Percentiles rank a stretch among this genome's conserved stretches.
Conservation (phyloP, 53 echinoderm and acorn worm genomes). For the Echinarachnius parma region DNA sequence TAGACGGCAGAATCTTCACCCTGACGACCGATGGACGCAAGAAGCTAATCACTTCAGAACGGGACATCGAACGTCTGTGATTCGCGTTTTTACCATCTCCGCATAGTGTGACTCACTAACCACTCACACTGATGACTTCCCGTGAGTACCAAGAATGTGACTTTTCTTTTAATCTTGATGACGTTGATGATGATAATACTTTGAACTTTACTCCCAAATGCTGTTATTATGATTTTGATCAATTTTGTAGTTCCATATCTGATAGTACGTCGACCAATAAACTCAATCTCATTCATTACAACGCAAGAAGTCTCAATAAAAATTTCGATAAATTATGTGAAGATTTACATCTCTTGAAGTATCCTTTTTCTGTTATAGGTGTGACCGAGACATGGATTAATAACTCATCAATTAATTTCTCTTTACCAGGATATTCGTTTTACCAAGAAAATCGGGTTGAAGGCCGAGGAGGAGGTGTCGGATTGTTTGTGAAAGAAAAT, state of each 20-base stretch:
- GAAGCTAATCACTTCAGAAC: neutral
- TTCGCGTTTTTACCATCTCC: neutral
- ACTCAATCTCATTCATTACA: slow-evolving; percentile 16
- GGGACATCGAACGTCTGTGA: neutral
- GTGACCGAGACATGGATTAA: slow-evolving; percentile 8
- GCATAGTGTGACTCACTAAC: neutral
- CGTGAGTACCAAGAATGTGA: neutral
- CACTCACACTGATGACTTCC: neutral
- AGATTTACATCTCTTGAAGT: neutral
- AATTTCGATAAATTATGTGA: slow-evolving; percentile 11
- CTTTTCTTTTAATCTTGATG: neutral
- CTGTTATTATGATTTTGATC: too few relatives aligned
- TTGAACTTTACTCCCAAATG: too few relatives aligned
- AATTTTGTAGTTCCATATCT: too few relatives aligned
- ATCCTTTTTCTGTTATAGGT: neutral
- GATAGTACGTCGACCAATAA: neutral
- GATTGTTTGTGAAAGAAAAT: neutral
- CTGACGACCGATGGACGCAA: slow-evolving; percentile 2
- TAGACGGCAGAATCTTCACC: neutral
- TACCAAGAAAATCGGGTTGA: neutral
- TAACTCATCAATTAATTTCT: neutral
- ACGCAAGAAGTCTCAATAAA: slow-evolving; percentile 1
- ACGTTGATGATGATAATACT: neutral
- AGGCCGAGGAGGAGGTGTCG: slow-evolving; percentile 17
- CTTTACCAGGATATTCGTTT: slow-evolving; percentile 1